Evolutionary conservation across 2,113 vertebrate genomes (phyloP).

Genomic region (Procapra przewalskii): DNA sequence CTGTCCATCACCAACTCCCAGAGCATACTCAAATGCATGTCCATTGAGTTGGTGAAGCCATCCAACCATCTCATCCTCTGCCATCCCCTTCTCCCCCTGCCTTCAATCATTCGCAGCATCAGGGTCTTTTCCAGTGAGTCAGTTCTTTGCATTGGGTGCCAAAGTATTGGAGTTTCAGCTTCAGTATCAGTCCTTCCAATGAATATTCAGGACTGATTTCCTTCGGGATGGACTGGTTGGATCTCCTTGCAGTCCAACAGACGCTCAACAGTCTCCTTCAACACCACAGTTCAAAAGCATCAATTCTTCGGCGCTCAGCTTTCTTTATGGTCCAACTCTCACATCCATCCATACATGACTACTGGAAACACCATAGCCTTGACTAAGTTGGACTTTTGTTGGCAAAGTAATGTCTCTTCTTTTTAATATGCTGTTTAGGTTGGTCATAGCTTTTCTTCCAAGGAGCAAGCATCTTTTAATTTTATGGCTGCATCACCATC

Average conservation of each 20-base stretch:
- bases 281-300: not conserved
- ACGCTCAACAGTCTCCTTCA: rapidly evolving
- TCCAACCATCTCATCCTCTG: not conserved
- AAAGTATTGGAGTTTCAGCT: not conserved
- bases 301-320: rapidly evolving
- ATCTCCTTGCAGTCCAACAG: not conserved
- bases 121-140: not conserved
- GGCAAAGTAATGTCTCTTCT: not conserved
- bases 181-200: not conserved
- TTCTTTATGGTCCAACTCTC: not conserved
- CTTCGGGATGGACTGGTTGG: rapidly evolving
- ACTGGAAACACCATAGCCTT: not conserved
- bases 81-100: not conserved
- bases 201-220: not conserved
- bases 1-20: not conserved
- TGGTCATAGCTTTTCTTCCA: not conserved
- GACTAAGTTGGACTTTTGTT: not conserved
- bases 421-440: not conserved
- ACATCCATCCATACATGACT: not conserved
- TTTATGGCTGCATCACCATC: not conserved
- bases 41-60: not conserved
- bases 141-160: not conserved
- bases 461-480: not conserved
- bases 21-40: not conserved
- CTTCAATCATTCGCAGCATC: not conserved